A percentile compares a stretch with the other conserved stretches of the same genome.
These are phyloP conservation scores for Silurus aristotelis DNA, from an alignment of 2,797 vertebrate genomes.

Conservation along the genomic window DNA sequence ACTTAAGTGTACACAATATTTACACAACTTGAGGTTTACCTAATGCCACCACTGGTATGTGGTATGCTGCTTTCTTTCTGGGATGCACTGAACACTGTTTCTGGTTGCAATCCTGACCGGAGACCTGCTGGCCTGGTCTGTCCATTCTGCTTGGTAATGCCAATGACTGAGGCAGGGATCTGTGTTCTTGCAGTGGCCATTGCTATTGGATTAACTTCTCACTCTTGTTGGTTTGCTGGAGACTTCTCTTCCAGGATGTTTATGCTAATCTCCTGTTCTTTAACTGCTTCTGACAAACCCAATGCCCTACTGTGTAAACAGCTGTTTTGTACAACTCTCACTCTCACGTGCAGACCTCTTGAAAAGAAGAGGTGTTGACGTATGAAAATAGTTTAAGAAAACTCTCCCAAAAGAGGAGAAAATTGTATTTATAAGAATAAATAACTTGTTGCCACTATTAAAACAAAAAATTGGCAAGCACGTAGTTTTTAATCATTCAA, in stretches of 20 bases:
- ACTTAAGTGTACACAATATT: background rate
- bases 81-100: constrained; percentile 43
- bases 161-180: constrained; percentile 68
- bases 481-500: constrained; percentile 42
- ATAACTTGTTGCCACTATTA: constrained; percentile 67
- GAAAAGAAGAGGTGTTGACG: constrained; percentile 69
- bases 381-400: constrained; percentile 69
- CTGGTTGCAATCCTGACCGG: constrained; percentile 57
- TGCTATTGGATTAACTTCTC: constrained; percentile 35
- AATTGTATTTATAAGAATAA: constrained; percentile 76
- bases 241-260: constrained; percentile 24
- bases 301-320: constrained; percentile 60
- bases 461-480: constrained; percentile 50
- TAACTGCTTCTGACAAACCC: constrained; percentile 28
- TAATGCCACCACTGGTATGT: constrained; percentile 71
- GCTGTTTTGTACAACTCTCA: constrained; percentile 56
- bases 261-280: constrained; percentile 27
- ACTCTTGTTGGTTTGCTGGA: constrained; percentile 5
- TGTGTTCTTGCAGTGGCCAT: constrained; percentile 76
- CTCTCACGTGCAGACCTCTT: constrained; percentile 66
- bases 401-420: constrained; percentile 77
- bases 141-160: constrained; percentile 72
- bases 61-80: constrained; percentile 67
- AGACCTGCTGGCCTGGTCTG: constrained; percentile 60
- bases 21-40: constrained; percentile 58